Percentiles rank a stretch among this genome's conserved stretches.
These are phyloP conservation scores for Gryon sp. DNA, from an alignment of 1,140 invertebrate species.

Conservation along the genomic window DNA sequence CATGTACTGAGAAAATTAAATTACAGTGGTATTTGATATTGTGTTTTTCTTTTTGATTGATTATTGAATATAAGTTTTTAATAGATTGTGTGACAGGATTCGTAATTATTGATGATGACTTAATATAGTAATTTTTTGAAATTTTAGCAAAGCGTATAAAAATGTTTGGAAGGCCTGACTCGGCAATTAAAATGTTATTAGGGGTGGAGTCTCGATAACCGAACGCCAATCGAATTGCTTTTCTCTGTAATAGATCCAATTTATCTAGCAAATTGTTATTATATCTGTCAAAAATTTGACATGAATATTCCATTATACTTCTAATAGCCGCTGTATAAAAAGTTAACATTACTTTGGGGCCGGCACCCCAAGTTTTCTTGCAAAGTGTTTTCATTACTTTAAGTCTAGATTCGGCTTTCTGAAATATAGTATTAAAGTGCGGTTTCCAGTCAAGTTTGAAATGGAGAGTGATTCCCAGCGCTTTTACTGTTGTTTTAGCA, in stretches of 20 bases:
- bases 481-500: neutral
- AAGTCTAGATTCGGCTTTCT: neutral
- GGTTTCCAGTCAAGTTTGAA: neutral
- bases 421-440: neutral
- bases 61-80: too few relatives aligned
- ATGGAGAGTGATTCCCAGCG: neutral
- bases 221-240: slow-evolving; percentile 6
- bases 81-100: too few relatives aligned
- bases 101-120: too few relatives aligned
- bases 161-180: slow-evolving; percentile 11
- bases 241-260: neutral
- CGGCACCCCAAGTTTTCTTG: slow-evolving; percentile 8
- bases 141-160: too few relatives aligned
- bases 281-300: neutral
- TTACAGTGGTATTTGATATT: too few relatives aligned
- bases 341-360: slow-evolving; percentile 1
- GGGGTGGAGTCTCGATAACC: slow-evolving; percentile 18
- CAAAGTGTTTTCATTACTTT: neutral
- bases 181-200: slow-evolving; percentile 7
- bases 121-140: too few relatives aligned
- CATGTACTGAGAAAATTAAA: too few relatives aligned
- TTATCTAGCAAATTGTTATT: neutral
- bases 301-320: slow-evolving; percentile 1
- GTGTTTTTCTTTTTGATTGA: too few relatives aligned
- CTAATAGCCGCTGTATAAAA: slow-evolving; percentile 16